Base-by-base conservation (phyloP, 2,888 invertebrate species). In the Halocaridina rubra region DNA sequence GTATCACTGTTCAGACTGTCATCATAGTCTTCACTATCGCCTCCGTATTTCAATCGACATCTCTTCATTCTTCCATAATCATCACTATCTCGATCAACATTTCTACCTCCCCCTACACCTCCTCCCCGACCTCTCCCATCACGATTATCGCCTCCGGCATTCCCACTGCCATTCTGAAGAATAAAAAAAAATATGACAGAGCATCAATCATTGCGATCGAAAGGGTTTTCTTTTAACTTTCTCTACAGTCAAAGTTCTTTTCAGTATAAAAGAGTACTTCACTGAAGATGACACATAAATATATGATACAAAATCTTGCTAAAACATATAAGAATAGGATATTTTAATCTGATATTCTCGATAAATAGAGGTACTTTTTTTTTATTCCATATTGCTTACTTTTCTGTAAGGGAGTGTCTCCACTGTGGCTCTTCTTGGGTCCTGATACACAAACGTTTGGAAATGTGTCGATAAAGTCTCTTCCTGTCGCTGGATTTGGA, bases 391-490 rank as follows among this genome's bases (percentile, higher is more conserved):
- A 8, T 30, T 13, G 5, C 78, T 29, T 8, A 85, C 85, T 81
- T 85, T 85, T 72, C 82, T 76, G 19, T 86, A 86, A 13, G 86
- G 81, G 10, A 86, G 79, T 3, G 86, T 86, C 67, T 86, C 81
- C 29, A 86, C 82, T 13, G 86, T 77, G 19, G 86, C 69, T 59
- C 81, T 71, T 10, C 88, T 79, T 10, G 88, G 85, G 71, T 88
- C 88, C 30, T 85, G 78, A 46, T 85, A 88, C 46, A 88, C 88
- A 24, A 88, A 81, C 27, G 88, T 88, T 71, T 88, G 88, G 78
- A 88, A 84, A 64, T 81, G 77, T 22, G 85, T 81, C 16, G 85
- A 78, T 19, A 82, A 61, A 7, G 82, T 76, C 39, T 82, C 82
- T 39, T 84, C 84, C 74, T 78, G 79, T 27, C 80, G 86, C 80